Percentiles rank a stretch among this genome's conserved stretches.
Evolutionary conservation across 2,113 vertebrate genomes (phyloP).

Genomic region (Struthio camelus): DNA sequence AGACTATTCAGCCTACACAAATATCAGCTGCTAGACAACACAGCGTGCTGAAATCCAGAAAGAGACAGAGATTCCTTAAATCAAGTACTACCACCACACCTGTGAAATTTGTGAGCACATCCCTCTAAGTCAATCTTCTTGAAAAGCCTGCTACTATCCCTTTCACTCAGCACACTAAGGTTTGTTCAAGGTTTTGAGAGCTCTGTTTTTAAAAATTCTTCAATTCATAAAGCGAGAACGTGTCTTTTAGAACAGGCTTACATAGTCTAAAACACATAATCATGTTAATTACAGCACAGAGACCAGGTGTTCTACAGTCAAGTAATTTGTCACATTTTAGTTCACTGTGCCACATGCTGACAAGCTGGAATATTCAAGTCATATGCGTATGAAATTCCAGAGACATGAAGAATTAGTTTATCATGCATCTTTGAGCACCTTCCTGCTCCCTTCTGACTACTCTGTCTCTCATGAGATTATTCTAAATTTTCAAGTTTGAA

Average conservation of each 20-base stretch:
- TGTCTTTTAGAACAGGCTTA: background rate
- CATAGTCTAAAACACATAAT: background rate
- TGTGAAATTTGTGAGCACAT: background rate
- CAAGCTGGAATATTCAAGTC: background rate
- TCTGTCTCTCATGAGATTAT: background rate
- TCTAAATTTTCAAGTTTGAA: background rate
- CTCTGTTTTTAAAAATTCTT: background rate
- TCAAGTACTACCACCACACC: background rate
- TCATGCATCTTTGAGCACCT: background rate
- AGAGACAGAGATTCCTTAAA: background rate
- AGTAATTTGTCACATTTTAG: constrained; percentile 33
- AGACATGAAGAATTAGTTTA: constrained; percentile 13
- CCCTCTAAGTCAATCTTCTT: background rate
- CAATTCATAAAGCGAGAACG: background rate
- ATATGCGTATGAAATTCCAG: background rate
- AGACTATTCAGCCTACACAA: background rate
- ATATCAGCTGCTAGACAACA: background rate
- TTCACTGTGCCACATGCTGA: background rate
- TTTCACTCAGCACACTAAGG: background rate
- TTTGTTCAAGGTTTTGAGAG: background rate
- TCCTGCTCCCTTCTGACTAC: background rate
- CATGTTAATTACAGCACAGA: background rate
- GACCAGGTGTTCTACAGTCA: constrained; percentile 1
- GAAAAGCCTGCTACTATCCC: background rate
- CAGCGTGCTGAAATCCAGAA: background rate